phyloP scores from a whole-genome alignment of 2,113 vertebrate species.

The Merops nubicus region DNA sequence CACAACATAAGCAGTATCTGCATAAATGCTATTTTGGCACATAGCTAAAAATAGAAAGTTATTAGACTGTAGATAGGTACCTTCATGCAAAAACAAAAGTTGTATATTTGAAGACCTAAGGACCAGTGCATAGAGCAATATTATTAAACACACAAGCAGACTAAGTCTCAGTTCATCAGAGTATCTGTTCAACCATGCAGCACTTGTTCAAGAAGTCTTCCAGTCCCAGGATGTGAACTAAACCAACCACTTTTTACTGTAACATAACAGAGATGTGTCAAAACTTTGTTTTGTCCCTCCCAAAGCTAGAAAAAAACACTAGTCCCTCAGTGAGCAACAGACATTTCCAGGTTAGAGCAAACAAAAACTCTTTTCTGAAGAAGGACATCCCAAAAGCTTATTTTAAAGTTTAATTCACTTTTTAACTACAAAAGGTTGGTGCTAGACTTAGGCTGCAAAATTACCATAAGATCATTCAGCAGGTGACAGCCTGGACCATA shows the following conservation, averaged over 20 bases:
- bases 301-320: background rate
- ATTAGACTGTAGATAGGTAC: background rate
- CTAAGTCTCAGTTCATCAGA: background rate
- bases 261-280: background rate
- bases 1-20: background rate
- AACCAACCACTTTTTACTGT: background rate
- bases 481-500: background rate
- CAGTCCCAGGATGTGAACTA: background rate
- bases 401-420: background rate
- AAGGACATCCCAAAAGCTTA: background rate
- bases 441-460: background rate
- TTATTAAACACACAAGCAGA: background rate
- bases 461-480: rapidly evolving
- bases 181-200: background rate
- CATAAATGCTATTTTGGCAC: background rate
- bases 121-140: background rate
- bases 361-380: background rate
- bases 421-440: background rate
- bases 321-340: background rate
- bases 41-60: background rate
- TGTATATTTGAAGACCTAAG: background rate
- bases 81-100: background rate
- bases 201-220: background rate
- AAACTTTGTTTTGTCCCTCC: background rate
- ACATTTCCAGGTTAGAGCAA: background rate